A percentile compares a stretch with the other conserved stretches of the same genome.
Evolutionary conservation across 1,140 invertebrate genomes (phyloP).

Genomic region (Heterodera carotae): DNA sequence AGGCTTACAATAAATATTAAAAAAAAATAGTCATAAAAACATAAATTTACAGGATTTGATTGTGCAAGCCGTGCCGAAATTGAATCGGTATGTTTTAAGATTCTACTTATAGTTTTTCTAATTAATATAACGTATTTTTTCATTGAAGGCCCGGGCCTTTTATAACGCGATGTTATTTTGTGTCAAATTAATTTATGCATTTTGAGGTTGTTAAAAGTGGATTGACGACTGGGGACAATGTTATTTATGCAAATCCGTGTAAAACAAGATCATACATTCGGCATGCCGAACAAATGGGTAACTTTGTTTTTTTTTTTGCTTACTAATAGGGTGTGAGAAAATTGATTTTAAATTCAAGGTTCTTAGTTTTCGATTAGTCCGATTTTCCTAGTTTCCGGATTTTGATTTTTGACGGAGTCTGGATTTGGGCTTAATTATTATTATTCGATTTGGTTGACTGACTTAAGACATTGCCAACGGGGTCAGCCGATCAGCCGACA

Average conservation of each 20-base stretch:
- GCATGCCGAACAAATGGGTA: conserved; percentile 76
- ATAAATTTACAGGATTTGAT: conserved; percentile 78
- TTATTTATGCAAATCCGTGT: conserved; percentile 96
- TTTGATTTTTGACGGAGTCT: too few relatives aligned
- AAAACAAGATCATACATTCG: conserved; percentile 89
- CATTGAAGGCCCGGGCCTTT: too few relatives aligned
- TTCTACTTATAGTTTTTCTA: background rate
- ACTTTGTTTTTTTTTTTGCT: too few relatives aligned
- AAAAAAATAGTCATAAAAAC: background rate
- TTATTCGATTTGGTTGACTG: too few relatives aligned
- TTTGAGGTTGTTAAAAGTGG: conserved; percentile 36
- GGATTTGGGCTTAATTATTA: too few relatives aligned
- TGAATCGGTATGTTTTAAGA: conserved; percentile 40
- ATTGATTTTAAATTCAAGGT: background rate
- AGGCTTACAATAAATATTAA: background rate
- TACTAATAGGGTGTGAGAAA: too few relatives aligned
- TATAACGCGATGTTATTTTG: too few relatives aligned
- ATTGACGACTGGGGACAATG: conserved; percentile 70
- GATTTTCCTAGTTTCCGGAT: too few relatives aligned
- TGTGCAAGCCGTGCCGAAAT: conserved; percentile 84
- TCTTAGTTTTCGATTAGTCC: too few relatives aligned
- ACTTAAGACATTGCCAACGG: too few relatives aligned
- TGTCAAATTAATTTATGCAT: background rate
- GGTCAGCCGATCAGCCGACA: background rate
- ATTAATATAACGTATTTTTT: too few relatives aligned